phyloP scores from a whole-genome alignment of 2,888 invertebrate genomes.

The Noctua comes region DNA sequence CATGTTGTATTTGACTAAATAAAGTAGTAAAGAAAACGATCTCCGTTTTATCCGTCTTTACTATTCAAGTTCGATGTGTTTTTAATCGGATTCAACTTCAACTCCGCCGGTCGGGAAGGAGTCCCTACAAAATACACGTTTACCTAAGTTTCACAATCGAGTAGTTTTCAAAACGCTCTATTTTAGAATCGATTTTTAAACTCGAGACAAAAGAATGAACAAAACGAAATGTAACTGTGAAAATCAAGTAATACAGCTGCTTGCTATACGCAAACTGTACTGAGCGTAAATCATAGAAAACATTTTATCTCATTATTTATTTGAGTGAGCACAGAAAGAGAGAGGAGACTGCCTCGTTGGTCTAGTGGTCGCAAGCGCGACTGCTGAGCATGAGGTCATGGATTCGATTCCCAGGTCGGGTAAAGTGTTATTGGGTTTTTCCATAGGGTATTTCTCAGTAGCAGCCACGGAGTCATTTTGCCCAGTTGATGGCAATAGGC shows the following conservation, averaged over 20 bases:
- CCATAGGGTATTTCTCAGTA: too few relatives aligned
- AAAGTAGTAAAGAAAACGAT: not conserved
- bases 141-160: not conserved
- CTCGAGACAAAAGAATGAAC: not conserved
- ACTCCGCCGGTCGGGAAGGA: not conserved
- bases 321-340: not conserved
- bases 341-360: too few relatives aligned
- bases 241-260: not conserved
- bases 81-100: constrained; percentile 2
- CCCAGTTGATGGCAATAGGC: too few relatives aligned
- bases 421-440: too few relatives aligned
- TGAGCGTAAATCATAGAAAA: not conserved
- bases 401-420: too few relatives aligned
- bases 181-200: not conserved
- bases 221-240: not conserved
- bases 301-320: not conserved
- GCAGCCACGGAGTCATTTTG: too few relatives aligned
- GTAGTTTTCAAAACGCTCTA: not conserved
- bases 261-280: not conserved
- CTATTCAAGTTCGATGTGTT: not conserved
- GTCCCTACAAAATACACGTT: not conserved
- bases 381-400: too few relatives aligned
- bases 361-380: too few relatives aligned
- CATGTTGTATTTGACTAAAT: not conserved
- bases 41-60: not conserved